Evolutionary conservation across 2,888 invertebrate genomes (phyloP).

Genomic region (Notocelia uddmanniana): DNA sequence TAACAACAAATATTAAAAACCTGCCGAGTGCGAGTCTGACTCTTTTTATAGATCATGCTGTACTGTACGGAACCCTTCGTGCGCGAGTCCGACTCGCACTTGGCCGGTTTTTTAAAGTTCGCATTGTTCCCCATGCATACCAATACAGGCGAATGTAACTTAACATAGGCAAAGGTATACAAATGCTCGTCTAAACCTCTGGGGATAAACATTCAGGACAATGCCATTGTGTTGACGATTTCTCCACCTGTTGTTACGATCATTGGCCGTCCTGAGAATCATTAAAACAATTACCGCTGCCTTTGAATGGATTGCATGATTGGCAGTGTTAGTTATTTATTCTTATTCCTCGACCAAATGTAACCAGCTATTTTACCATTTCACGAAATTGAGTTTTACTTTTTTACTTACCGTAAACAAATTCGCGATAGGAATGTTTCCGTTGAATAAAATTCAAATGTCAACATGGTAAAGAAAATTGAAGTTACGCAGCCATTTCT

Average conservation of each 20-base stretch:
- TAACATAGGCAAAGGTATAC: conserved; percentile 3
- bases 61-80: too few species aligned
- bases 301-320: conserved; percentile 11
- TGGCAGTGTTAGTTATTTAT: background rate
- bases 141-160: conserved; percentile 11
- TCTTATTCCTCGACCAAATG: background rate
- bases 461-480: background rate
- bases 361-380: background rate
- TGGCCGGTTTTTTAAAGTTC: too few species aligned
- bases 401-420: too few species aligned
- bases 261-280: conserved; percentile 21
- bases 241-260: conserved; percentile 41
- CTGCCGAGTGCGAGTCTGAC: too few species aligned
- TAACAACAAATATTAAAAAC: too few species aligned
- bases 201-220: conserved; percentile 59
- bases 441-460: background rate
- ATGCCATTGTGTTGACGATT: conserved; percentile 57
- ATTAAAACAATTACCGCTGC: conserved; percentile 25
- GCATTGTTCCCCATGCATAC: background rate
- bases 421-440: too few species aligned
- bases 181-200: conserved; percentile 37
- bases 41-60: too few species aligned
- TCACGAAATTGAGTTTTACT: background rate
- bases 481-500: conserved; percentile 12
- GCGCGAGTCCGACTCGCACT: too few species aligned